Conservation (phyloP, 2,113 vertebrate species). For the Colistium nudipinnis region DNA sequence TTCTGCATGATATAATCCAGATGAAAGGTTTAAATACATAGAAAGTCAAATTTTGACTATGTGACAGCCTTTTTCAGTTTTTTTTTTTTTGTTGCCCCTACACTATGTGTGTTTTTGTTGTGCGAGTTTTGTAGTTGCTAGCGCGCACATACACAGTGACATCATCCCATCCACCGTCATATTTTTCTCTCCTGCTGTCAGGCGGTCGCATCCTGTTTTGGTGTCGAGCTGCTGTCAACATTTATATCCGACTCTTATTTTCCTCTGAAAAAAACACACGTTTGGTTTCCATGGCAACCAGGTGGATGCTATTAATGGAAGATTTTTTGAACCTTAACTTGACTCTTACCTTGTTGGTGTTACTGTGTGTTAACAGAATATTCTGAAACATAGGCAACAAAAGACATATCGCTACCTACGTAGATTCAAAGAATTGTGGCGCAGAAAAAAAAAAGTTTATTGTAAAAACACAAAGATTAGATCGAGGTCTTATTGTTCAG, state of each 20-base stretch:
- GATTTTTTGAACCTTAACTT: too few species aligned
- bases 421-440: too few species aligned
- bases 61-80: neutral
- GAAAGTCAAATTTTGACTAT: neutral
- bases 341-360: too few species aligned
- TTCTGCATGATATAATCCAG: neutral
- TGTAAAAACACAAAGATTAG: too few species aligned
- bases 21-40: neutral
- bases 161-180: conserved; percentile 38
- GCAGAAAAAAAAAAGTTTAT: too few species aligned
- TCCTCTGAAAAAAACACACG: too few species aligned
- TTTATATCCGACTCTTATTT: neutral
- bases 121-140: conserved; percentile 42
- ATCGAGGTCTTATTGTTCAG: too few species aligned
- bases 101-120: neutral
- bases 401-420: too few species aligned
- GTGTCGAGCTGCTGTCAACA: neutral
- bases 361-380: too few species aligned
- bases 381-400: too few species aligned
- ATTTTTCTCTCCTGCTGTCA: conserved; percentile 24
- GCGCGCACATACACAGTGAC: conserved; percentile 36
- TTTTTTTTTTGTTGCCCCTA: neutral
- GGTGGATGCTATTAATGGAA: neutral
- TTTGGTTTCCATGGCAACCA: conserved; percentile 51
- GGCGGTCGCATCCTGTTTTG: conserved; percentile 16